These are phyloP conservation scores for Pelodiscus sinensis DNA, from an alignment of 2,113 vertebrate genomes.

Conservation along the genomic window DNA sequence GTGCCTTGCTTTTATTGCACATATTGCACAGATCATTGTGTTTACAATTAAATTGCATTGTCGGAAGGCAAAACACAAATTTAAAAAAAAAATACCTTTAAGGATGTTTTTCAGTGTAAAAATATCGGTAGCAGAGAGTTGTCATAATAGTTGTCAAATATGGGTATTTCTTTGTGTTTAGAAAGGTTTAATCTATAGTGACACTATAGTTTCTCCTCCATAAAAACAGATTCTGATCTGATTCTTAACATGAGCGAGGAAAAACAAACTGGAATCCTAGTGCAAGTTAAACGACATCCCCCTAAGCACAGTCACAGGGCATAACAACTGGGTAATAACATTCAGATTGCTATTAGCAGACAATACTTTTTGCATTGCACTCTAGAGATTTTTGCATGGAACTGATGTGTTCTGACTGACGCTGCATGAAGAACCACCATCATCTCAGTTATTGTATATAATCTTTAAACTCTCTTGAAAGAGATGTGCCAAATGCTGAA, in stretches of 20 bases:
- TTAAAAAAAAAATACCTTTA: background rate
- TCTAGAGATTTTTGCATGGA: conserved; percentile 51
- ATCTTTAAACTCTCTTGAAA: conserved; percentile 28
- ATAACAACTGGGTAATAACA: background rate
- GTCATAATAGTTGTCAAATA: background rate
- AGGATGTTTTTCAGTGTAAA: background rate
- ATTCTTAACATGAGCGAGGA: conserved; percentile 47
- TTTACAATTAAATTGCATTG: background rate
- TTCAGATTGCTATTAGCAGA: conserved; percentile 47
- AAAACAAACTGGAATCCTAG: conserved; percentile 51
- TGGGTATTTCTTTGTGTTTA: background rate
- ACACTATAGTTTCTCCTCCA: background rate
- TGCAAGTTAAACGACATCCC: conserved; percentile 52
- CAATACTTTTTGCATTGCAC: conserved; percentile 7
- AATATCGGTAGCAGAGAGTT: rapidly evolving
- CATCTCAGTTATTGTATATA: conserved; percentile 46
- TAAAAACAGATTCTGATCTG: conserved; percentile 30
- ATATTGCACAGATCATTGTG: background rate
- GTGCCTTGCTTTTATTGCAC: background rate
- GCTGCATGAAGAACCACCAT: conserved; percentile 61
- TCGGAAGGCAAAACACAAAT: background rate
- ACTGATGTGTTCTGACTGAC: conserved; percentile 53
- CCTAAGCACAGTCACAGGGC: conserved; percentile 38
- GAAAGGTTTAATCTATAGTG: background rate
- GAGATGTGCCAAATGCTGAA: conserved; percentile 36